Conservation (phyloP, 1,140 invertebrate species). For the Pogonomyrmex californicus region DNA sequence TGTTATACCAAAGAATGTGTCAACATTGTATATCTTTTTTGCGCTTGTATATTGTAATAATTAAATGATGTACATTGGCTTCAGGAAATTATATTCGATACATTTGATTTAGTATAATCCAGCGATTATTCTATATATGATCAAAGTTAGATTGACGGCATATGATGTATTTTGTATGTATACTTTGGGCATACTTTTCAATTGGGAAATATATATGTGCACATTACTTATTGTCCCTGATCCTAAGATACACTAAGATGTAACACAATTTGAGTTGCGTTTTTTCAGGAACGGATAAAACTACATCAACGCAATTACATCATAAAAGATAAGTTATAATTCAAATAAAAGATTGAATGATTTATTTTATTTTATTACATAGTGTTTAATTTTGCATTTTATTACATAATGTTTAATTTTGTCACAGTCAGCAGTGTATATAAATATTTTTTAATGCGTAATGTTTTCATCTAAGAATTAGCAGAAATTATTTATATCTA, state of each 20-base stretch:
- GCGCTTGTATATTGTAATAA: constrained; percentile 52
- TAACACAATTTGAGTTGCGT: constrained; percentile 1
- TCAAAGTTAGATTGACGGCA: constrained; percentile 27
- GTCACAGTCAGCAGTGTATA: background rate
- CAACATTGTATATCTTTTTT: constrained; percentile 36
- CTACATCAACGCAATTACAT: background rate
- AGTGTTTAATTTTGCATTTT: background rate
- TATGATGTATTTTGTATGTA: constrained; percentile 56
- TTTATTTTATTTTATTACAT: background rate
- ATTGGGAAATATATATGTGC: constrained; percentile 65
- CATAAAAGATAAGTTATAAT: constrained; percentile 19
- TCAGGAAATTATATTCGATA: constrained; percentile 38
- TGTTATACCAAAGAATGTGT: constrained; percentile 50
- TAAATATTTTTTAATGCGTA: background rate
- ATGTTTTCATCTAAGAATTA: background rate
- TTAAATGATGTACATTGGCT: constrained; percentile 62
- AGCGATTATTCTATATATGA: constrained; percentile 30
- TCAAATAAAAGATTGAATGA: background rate
- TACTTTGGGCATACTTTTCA: constrained; percentile 53
- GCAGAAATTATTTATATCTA: background rate
- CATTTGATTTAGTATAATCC: constrained; percentile 54
- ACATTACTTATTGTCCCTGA: constrained; percentile 54
- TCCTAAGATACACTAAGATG: constrained; percentile 15
- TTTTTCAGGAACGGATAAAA: background rate
- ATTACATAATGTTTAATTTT: background rate